Base-by-base conservation (phyloP, 2,888 invertebrate genomes). In the Rhagonycha fulva region DNA sequence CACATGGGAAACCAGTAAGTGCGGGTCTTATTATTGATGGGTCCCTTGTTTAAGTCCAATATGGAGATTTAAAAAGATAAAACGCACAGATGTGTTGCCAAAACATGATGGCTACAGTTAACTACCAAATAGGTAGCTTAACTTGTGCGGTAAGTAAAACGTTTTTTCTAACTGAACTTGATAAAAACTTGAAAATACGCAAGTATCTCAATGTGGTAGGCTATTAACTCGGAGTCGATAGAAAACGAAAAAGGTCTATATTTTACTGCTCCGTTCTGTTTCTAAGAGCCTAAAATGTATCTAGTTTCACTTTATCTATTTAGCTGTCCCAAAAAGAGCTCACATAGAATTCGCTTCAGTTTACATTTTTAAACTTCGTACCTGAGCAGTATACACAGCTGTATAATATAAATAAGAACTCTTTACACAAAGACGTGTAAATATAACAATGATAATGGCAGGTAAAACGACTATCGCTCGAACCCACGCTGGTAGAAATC, bases 21-120 rank as follows among this genome's bases (percentile, higher is more conserved):
- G 79, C 76, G 76, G 73, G 73, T 74, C 76, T 74, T 73, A 77
- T 80, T 82, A 79, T 82, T 81, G 79, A 81, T 80, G 79, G 79
- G 77, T 78, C 80, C 80, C 81, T 71, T 68, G 76, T 63, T 71
- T 62, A 73, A 70, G 71, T 47, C 71, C 66, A 66, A 66, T 66
- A 66, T 47, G 32, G n/a, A 76, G 76, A 75, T 75, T 47, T 70
- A 67, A 66, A 66, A 47, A 72, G 75, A 76, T 76, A 76, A 76
- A 72, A 72, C 26, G 76, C 76, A 75, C 75, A 76, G 76, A 76
- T 76, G 76, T 72, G 76, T 70, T 70, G 70, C 72, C 70, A 73
- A 73, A 76, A 63, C 62, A 62, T 72, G 47, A 47, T n/a, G 47
- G 47, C 47, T 7, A n/a, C 47, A n/a, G 47, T 47, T 47, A n/a